Evolutionary conservation across 1,140 invertebrate species (phyloP).

Genomic region (Pissodes strobi): DNA sequence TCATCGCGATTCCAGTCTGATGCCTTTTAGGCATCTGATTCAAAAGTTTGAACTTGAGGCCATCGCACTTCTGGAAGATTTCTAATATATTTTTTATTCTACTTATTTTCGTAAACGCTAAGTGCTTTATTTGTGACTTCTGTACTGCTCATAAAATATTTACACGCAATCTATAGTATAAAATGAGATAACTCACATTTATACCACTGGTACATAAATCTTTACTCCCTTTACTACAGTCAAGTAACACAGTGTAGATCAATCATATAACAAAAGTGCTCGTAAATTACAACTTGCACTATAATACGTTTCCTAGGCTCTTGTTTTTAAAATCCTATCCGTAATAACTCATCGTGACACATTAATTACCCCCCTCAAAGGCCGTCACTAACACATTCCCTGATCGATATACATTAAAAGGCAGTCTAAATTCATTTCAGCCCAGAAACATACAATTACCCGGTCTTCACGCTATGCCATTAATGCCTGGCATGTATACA

Average conservation of each 20-base stretch:
- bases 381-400: slow-evolving; percentile 1
- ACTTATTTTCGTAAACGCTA: no score
- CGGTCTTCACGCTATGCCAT: neutral
- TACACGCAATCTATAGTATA: no score
- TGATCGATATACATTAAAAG: slow-evolving; percentile 18
- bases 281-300: slow-evolving; percentile 5
- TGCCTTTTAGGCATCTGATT: no score
- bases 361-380: slow-evolving; percentile 22
- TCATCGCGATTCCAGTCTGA: no score
- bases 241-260: neutral
- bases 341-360: slow-evolving; percentile 25
- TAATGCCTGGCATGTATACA: neutral
- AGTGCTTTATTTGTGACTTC: no score
- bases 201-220: no score
- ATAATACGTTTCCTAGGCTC: neutral
- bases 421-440: neutral
- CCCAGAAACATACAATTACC: neutral
- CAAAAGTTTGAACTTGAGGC: no score
- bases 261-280: neutral
- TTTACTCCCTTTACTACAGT: no score
- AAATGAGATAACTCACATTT: no score
- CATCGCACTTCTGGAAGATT: no score
- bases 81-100: no score
- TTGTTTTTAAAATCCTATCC: slow-evolving; percentile 2
- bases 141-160: no score